These are phyloP conservation scores for Zygogramma bicolorata DNA, from an alignment of 2,888 invertebrate genomes.

Conservation along the genomic window DNA sequence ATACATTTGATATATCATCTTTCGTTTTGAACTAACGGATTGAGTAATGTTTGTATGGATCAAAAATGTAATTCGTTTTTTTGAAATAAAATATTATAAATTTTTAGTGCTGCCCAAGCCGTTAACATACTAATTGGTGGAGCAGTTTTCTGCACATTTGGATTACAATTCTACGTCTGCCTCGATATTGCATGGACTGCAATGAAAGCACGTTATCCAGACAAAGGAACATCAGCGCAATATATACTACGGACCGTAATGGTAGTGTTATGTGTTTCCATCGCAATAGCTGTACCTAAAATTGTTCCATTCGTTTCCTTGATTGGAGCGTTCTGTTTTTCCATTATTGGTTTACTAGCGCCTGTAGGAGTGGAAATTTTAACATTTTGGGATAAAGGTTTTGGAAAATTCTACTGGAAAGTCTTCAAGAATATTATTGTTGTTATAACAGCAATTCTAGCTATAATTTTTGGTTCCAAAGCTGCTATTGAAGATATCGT, in stretches of 20 bases:
- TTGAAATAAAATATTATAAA: constrained; percentile 55
- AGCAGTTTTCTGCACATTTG: constrained; percentile 95
- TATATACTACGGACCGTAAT: constrained; percentile 79
- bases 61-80: no score
- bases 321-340: constrained; percentile 94
- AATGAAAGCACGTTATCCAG: constrained; percentile 75
- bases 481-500: constrained; percentile 75
- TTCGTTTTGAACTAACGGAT: no score
- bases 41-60: no score
- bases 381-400: constrained; percentile 88
- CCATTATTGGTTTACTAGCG: constrained; percentile 88
- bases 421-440: constrained; percentile 85
- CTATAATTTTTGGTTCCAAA: constrained; percentile 85
- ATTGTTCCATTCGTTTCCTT: constrained; percentile 91
- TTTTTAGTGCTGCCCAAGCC: constrained; percentile 82
- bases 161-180: constrained; percentile 97
- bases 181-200: constrained; percentile 91
- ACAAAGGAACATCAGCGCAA: constrained; percentile 78
- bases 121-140: constrained; percentile 89
- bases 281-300: constrained; percentile 89
- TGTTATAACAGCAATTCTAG: constrained; percentile 80
- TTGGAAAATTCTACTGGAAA: constrained; percentile 79
- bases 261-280: constrained; percentile 76
- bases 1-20: no score
- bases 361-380: constrained; percentile 89